Evolutionary conservation across 2,888 invertebrate species (phyloP).

Genomic region (Papilio gigon): DNA sequence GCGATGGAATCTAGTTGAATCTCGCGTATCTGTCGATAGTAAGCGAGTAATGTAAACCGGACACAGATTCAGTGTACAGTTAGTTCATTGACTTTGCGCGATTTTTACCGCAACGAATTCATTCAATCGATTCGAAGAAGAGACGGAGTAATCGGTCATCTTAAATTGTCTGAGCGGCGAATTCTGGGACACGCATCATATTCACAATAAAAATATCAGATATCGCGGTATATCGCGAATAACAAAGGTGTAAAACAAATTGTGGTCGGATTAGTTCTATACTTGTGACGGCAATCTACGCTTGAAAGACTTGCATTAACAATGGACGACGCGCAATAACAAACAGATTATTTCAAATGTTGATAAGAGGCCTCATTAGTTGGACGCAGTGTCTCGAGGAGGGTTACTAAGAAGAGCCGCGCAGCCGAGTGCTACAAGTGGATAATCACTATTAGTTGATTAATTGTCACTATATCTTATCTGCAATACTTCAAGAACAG

Average conservation of each 20-base stretch:
- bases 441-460: neutral
- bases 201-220: neutral
- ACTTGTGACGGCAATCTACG: no score
- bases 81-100: neutral
- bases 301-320: no score
- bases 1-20: no score
- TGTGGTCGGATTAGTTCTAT: neutral
- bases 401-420: neutral
- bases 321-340: neutral
- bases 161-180: neutral
- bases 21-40: no score
- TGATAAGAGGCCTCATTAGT: neutral
- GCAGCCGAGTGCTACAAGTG: neutral
- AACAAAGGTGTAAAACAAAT: neutral
- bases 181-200: neutral
- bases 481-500: neutral
- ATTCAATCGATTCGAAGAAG: slow-evolving; percentile 20
- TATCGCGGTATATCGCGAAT: neutral
- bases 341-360: slow-evolving; percentile 3
- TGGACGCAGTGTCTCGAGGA: neutral
- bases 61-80: neutral
- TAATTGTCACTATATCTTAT: neutral
- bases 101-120: slow-evolving; percentile 22
- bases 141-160: slow-evolving; percentile 32
- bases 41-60: no score